Percentiles rank a stretch among this genome's conserved stretches.
Evolutionary conservation across 1,140 invertebrate genomes (phyloP).

Genomic region (Caenorhabditis remanei): DNA sequence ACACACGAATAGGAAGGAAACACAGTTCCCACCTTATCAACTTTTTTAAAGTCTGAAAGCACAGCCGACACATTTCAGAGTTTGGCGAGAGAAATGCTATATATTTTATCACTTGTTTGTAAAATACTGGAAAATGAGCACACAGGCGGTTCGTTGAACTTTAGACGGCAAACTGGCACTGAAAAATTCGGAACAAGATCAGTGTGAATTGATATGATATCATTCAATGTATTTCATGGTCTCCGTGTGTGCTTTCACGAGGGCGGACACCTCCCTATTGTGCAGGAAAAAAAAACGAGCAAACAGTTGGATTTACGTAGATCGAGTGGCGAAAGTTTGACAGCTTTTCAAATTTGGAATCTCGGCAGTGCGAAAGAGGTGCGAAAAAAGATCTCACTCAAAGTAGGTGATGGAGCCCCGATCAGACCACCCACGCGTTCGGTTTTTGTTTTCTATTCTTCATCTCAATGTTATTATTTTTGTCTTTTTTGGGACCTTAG

Average conservation of each 20-base stretch:
- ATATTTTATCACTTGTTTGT: conserved; percentile 17
- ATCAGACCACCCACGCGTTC: conserved; percentile 49
- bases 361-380: conserved; percentile 7
- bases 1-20: conserved; percentile 5
- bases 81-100: background rate
- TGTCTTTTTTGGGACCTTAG: background rate
- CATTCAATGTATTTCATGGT: conserved; percentile 30
- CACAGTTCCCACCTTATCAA: background rate
- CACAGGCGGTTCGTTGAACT: background rate
- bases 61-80: background rate
- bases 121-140: background rate
- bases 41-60: background rate
- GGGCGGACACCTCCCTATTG: conserved; percentile 22
- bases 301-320: conserved; percentile 38
- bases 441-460: conserved; percentile 31
- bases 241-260: conserved; percentile 36
- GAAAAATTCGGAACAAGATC: conserved; percentile 30
- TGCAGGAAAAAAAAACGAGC: conserved; percentile 21
- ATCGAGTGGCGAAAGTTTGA: background rate
- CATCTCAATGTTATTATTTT: background rate
- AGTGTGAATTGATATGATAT: conserved; percentile 43
- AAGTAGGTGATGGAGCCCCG: background rate
- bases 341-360: conserved; percentile 51
- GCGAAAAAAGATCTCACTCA: conserved; percentile 17
- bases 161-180: background rate